phyloP scores from a whole-genome alignment of 1,140 invertebrate species.

The Nephotettix cincticeps region DNA sequence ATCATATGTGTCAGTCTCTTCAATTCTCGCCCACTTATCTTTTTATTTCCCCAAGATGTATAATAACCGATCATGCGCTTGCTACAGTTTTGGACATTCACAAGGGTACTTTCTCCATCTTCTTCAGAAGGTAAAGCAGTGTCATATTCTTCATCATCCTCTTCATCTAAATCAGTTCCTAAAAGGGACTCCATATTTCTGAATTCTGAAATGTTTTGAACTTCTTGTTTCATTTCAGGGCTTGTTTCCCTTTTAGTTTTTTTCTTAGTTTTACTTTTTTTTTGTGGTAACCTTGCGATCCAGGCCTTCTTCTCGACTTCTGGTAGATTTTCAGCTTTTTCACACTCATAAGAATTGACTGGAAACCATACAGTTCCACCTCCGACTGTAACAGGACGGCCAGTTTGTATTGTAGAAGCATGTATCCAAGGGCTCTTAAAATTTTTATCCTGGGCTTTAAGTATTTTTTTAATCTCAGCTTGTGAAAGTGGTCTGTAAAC shows the following conservation, averaged over 20 bases:
- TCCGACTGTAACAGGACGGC: background rate
- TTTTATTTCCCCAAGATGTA: conserved; percentile 30
- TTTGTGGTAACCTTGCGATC: background rate
- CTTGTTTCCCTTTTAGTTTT: background rate
- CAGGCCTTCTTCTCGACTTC: background rate
- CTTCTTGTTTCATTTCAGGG: background rate
- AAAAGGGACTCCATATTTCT: background rate
- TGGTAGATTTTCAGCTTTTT: background rate
- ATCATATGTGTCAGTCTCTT: conserved; percentile 34
- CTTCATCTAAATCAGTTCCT: background rate
- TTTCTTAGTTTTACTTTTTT: background rate
- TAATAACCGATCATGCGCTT: conserved; percentile 37
- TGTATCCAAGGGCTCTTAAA: background rate
- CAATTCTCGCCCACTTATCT: conserved; percentile 13
- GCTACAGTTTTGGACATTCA: background rate
- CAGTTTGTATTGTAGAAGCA: background rate
- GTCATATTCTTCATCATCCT: background rate
- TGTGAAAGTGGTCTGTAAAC: background rate
- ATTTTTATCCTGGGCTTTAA: background rate
- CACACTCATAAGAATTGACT: background rate
- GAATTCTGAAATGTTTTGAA: background rate
- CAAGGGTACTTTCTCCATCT: background rate
- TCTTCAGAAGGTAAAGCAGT: background rate
- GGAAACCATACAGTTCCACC: background rate
- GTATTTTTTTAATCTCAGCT: background rate